Conservation (phyloP, 2,113 vertebrate species). For the Merops nubicus region DNA sequence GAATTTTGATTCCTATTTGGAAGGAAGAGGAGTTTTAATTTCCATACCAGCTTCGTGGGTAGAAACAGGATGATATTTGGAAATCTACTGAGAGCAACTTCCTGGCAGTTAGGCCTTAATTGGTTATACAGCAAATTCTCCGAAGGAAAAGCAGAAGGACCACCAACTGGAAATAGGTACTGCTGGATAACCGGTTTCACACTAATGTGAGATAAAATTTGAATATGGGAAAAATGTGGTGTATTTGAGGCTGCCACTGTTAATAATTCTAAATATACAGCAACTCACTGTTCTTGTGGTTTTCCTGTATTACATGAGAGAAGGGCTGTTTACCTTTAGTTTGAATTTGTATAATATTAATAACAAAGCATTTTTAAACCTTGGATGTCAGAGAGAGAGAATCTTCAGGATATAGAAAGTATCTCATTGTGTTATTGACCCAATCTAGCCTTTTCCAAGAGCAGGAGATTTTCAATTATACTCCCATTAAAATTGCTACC, state of each 20-base stretch:
- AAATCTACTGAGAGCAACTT: neutral
- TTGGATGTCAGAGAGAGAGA: neutral
- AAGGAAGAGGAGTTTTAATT: neutral
- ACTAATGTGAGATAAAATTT: neutral
- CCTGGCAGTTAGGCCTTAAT: conserved; percentile 31
- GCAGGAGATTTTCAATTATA: neutral
- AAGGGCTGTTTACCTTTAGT: neutral
- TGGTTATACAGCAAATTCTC: neutral
- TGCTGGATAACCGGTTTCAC: neutral
- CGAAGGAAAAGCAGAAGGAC: neutral
- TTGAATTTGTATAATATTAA: neutral
- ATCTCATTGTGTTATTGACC: neutral
- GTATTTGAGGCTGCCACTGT: neutral
- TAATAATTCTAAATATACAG: neutral
- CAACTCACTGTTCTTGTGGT: neutral
- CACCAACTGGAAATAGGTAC: neutral
- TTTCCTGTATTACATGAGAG: neutral
- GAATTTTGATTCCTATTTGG: neutral
- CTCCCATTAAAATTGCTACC: neutral
- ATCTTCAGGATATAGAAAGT: neutral
- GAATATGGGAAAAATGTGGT: neutral
- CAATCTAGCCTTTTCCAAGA: neutral
- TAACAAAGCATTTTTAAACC: neutral
- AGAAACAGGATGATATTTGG: neutral
- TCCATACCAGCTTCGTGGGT: neutral